Base-by-base conservation (phyloP, 2,888 invertebrate species). In the Harpagoxenus sublaevis region DNA sequence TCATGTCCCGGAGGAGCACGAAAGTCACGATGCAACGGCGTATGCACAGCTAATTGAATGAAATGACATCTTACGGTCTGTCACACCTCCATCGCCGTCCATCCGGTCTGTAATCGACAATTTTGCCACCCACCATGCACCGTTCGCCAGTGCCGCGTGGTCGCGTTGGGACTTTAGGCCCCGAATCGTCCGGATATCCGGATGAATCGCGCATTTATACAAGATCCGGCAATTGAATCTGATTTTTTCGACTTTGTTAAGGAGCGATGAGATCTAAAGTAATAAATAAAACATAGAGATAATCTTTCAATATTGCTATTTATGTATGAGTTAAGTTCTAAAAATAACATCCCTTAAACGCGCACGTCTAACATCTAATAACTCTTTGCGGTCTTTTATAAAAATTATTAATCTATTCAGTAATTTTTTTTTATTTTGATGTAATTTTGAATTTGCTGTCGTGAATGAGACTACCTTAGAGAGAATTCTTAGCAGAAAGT, bases 31-130 rank as follows among this genome's bases (percentile, higher is more conserved):
- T 53, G 53, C 39, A 60, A 62, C 70, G 65, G 53, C 45, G 35
- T 71, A 63, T 48, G 53, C 55, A 82, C 77, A 74, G 66, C 53
- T 75, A 75, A 89, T 82, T 35, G 81, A 81, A 82, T 73, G 83
- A 87, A 87, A 88, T 85, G 78, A 85, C 45, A 75, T 88, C 85
- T 87, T 87, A 85, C 88, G 48, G 83, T 71, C 78, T 55, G 82
- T 86, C 83, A 85, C 88, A 87, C 84, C 82, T 86, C 82, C 39
- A 86, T 88, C 66, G 82, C 60, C 70, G 74, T 74, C n/a, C 86
- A 60, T 78, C 42, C 70, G 82, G 60, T 51, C 71, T 60, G 68
- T 86, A 84, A 88, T 86, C 82, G 70, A 60, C 51, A 84, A 86
- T 74, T 88, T 77, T 84, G 31, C 77, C 57, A 75, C 55, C 63